Evolutionary conservation across 2,113 vertebrate species (phyloP), one percentile per base, ranked within the genome.

Genomic region (Sprattus sprattus): DNA sequence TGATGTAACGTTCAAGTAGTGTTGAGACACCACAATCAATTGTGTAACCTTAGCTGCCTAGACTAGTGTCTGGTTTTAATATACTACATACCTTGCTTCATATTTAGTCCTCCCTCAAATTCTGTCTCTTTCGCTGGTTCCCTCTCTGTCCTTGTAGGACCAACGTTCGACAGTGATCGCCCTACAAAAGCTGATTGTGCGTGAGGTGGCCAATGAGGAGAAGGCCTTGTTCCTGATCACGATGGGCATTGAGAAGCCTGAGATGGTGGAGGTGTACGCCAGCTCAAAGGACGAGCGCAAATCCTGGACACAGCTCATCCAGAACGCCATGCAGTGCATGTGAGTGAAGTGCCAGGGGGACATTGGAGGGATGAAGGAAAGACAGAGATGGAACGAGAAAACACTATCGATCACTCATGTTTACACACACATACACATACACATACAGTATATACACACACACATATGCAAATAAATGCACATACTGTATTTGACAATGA

Each of bases 171-270:
- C 97, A 0, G 97, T 99, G 82, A 96, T 99, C 91, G 97, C 97
- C 1, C 89, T 99, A 83, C 98, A 98, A 92, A 99, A 97, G 88
- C 8, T 99, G 82, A 98, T 99, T 0, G 96, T 99, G 7, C 92
- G 97, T 80, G 97, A 99, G 90, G 96, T 98, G n/a, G 97, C 97
- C 0, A 97, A 98, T 0, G 97, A 98, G 86, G 97, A 98, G 88
- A 96, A 96, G 88, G 97, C 94, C 3, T 91, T 99, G 25, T 99
- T 99, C 86, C 94, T 99, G 28, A 99, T 99, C 93, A 97, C 96
- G 5, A 97, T 96, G 50, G 96, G 95, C 10, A 93, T 92, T 2
- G 94, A 95, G 71, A 93, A 93, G 75, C 97, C 97, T 0, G 97
- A 99, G 92, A 98, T 99, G 97, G 97, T 98, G 84, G 97, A 99